A percentile compares a stretch with the other conserved stretches of the same genome.
These are phyloP conservation scores for Orycteropus afer DNA, from an alignment of 2,113 vertebrate genomes.

Conservation along the genomic window DNA sequence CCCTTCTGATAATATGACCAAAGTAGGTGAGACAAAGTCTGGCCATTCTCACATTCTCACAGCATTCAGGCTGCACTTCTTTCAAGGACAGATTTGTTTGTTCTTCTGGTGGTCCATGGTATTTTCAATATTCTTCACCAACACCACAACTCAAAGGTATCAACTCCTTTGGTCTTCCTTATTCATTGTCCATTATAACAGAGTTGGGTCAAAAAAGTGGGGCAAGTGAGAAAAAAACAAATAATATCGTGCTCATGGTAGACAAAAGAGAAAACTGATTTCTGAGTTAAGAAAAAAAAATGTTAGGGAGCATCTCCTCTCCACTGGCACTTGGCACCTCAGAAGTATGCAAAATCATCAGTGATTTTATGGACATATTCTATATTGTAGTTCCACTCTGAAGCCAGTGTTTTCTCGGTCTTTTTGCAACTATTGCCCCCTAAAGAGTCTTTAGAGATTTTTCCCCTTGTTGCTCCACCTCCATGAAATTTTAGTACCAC, in stretches of 20 bases:
- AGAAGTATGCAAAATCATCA: not conserved
- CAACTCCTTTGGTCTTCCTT: too few species aligned
- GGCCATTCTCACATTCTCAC: too few species aligned
- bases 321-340: not conserved
- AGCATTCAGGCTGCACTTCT: too few species aligned
- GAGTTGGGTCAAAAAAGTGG: not conserved
- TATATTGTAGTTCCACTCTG: not conserved
- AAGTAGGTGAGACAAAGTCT: too few species aligned
- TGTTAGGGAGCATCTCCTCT: not conserved
- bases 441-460: not conserved
- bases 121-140: too few species aligned
- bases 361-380: not conserved
- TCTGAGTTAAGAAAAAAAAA: not conserved
- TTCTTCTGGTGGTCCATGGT: too few species aligned
- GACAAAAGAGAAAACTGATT: constrained; percentile 8
- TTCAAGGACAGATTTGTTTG: too few species aligned
- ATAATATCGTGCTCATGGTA: not conserved
- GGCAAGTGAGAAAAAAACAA: constrained; percentile 32
- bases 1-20: too few species aligned
- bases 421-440: not conserved
- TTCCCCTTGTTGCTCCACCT: not conserved
- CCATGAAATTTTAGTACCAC: not conserved
- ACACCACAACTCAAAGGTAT: too few species aligned
- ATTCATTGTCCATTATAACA: too few species aligned
- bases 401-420: not conserved